Percentiles rank a stretch among this genome's conserved stretches.
Evolutionary conservation across 2,888 invertebrate genomes (phyloP).

Genomic region (Venustoraphidia nigricollis): DNA sequence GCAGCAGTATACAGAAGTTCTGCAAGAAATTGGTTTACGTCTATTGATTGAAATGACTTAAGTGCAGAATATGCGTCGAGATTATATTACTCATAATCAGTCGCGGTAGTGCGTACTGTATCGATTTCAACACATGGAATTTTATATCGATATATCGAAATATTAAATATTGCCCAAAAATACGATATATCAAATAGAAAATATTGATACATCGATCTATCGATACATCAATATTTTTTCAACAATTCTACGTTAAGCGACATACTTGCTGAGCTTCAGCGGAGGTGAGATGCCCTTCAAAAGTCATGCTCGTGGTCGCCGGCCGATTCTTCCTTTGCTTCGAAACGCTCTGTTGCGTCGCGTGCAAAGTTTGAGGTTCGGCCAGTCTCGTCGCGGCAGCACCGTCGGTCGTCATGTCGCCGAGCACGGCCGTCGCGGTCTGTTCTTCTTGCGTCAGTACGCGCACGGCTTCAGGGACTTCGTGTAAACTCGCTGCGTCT

Average conservation of each 20-base stretch:
- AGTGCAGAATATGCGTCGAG: no score
- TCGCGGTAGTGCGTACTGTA: no score
- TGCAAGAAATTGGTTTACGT: no score
- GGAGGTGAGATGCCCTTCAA: conserved; percentile 34
- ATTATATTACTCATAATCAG: no score
- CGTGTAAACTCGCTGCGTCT: conserved; percentile 31
- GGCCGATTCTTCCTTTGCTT: conserved; percentile 23
- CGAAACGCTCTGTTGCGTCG: conserved; percentile 23
- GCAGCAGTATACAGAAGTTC: no score
- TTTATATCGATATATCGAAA: no score
- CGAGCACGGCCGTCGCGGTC: conserved; percentile 8
- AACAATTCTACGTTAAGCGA: not conserved
- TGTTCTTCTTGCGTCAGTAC: conserved; percentile 34
- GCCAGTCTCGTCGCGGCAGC: conserved; percentile 11
- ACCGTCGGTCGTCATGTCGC: conserved; percentile 15
- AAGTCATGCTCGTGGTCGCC: conserved; percentile 22
- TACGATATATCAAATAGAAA: no score
- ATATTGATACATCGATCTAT: no score
- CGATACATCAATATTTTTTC: not conserved
- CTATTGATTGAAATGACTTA: no score
- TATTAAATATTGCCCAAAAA: no score
- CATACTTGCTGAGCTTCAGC: conserved; percentile 39
- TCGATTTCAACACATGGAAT: no score
- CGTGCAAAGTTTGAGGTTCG: conserved; percentile 30
- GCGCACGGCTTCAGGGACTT: conserved; percentile 41